Percentiles rank a stretch among this genome's conserved stretches.
These are phyloP conservation scores for Loxodonta africana DNA, from an alignment of 2,113 vertebrate species.

Conservation along the genomic window DNA sequence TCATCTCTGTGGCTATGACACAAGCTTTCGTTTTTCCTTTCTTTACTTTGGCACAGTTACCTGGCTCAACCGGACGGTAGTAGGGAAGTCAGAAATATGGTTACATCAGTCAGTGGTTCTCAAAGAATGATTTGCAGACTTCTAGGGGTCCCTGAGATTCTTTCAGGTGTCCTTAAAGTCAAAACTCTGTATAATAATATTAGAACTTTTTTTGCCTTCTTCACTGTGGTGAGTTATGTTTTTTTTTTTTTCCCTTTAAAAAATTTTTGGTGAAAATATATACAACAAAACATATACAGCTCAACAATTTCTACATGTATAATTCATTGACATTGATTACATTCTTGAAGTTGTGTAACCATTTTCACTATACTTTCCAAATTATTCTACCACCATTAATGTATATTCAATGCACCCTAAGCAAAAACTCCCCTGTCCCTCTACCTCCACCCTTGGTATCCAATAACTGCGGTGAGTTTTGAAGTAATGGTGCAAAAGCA, in stretches of 20 bases:
- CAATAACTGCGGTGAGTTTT: not conserved
- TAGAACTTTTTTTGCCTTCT: slow-evolving; percentile 12
- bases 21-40: not conserved
- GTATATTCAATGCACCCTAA: too few species aligned
- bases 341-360: too few species aligned
- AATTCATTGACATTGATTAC: too few species aligned
- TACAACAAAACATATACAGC: too few species aligned
- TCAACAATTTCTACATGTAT: too few species aligned
- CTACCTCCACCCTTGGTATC: not conserved
- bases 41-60: not conserved
- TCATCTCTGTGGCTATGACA: not conserved
- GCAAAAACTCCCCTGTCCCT: not conserved
- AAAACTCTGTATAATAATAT: not conserved
- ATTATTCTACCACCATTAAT: too few species aligned
- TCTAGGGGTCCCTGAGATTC: not conserved
- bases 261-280: too few species aligned
- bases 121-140: not conserved
- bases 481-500: not conserved
- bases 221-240: not conserved
- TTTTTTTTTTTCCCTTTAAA: too few species aligned
- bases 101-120: not conserved
- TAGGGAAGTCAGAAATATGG: not conserved
- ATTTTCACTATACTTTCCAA: too few species aligned
- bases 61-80: not conserved
- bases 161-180: not conserved